Base-by-base conservation (phyloP, 2,888 invertebrate species). In the Philaethria dido region DNA sequence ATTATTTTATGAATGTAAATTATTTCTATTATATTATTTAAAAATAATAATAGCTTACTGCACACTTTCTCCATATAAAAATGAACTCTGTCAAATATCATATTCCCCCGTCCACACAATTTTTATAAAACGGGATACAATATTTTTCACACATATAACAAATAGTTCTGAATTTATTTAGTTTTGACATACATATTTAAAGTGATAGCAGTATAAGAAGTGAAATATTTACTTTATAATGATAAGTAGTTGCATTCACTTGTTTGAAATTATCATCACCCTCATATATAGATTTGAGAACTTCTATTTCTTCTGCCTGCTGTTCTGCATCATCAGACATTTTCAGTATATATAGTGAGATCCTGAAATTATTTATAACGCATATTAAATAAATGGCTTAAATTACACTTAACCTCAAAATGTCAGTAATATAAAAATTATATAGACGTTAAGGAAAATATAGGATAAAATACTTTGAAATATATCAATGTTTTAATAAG, bases 271-370 rank as follows among this genome's bases (percentile, higher is more conserved):
- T 94, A 2, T 94, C 93, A 87, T 99, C 99, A 18, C 98, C 98
- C 78, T 99, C 98, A 86, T 99, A 99, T 78, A 99, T 99, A 3
- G 98, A 98, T 74, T 95, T 94, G 67, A 99, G 88, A 0, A 98
- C 98, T 92, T 99, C 98, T 62, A 96, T 93, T 89, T 99, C 99
- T 79, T 99, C 98, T 60, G 95, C 94, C 83, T 97, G 97, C 67
- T 95, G 93, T 82, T 97, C 96, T 48, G 88, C 88, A 77, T 92
- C 91, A 74, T 91, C 88, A 71, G 88, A 88, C 92, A 92, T 92
- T 72, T 18, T 74, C n/a, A 62, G 11, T 59, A 54, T 29, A 33
- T 39, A 39, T 60, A 67, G 44, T 64, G 62, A 66, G 63, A 69
- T 69, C 65, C 66, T 71, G 62, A 33, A 69, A 55, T 39, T 59